These are phyloP conservation scores for Drosophila watanabei DNA, from an alignment of 1,140 invertebrate species.

Conservation along the genomic window DNA sequence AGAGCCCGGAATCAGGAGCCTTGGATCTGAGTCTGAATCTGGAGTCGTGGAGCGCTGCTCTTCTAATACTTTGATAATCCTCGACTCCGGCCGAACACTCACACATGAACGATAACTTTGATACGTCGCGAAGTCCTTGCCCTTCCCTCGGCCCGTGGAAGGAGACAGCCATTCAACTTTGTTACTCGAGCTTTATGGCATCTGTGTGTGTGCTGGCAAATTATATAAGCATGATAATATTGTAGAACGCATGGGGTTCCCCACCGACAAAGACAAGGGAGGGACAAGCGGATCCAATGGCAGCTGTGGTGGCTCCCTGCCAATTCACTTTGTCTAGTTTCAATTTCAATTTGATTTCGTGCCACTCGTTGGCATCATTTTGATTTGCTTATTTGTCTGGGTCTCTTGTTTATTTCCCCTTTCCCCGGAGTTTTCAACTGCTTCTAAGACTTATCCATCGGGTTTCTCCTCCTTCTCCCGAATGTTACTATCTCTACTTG, in stretches of 20 bases:
- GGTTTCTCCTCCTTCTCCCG: not conserved
- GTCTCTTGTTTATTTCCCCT: slow-evolving; percentile 23
- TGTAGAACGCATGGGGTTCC: slow-evolving; percentile 61
- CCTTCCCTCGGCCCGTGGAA: slow-evolving; percentile 12
- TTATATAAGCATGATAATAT: slow-evolving; percentile 80
- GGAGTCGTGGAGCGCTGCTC: slow-evolving; percentile 27
- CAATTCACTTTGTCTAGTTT: slow-evolving; percentile 76
- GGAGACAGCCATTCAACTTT: slow-evolving; percentile 73
- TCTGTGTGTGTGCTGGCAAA: slow-evolving; percentile 51
- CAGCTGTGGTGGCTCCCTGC: slow-evolving; percentile 25
- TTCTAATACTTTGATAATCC: slow-evolving; percentile 79
- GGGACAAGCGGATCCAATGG: not conserved
- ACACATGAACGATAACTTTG: slow-evolving; percentile 66
- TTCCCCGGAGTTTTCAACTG: not conserved
- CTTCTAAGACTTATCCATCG: slow-evolving; percentile 18
- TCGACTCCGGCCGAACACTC: slow-evolving; percentile 61
- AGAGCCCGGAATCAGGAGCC: slow-evolving; percentile 15
- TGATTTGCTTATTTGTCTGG: slow-evolving; percentile 72
- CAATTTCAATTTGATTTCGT: slow-evolving; percentile 76
- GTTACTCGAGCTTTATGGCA: slow-evolving; percentile 74
- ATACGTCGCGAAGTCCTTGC: slow-evolving; percentile 39
- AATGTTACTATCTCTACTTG: not conserved
- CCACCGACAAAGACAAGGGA: not conserved
- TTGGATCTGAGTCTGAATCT: slow-evolving; percentile 8
- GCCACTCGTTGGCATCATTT: slow-evolving; percentile 47